Percentiles rank a stretch among this genome's conserved stretches.
These are phyloP conservation scores for Gymnocephalus cernua DNA, from an alignment of 2,113 vertebrate species.

Conservation along the genomic window DNA sequence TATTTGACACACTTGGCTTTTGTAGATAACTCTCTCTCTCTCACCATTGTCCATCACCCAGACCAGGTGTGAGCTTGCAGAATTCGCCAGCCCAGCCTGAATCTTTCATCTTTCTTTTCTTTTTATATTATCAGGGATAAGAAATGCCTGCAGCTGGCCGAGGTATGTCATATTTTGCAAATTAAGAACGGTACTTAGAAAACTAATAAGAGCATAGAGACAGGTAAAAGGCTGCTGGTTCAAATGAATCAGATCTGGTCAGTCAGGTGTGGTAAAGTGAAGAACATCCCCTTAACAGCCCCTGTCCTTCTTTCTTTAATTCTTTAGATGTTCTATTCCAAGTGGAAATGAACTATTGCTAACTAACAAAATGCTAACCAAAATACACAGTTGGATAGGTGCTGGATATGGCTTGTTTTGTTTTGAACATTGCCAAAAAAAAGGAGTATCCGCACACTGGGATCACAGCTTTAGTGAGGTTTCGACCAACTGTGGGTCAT, in stretches of 20 bases:
- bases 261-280: neutral
- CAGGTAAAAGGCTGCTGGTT: neutral
- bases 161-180: neutral
- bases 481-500: too few relatives aligned
- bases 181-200: neutral
- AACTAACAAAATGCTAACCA: too few relatives aligned
- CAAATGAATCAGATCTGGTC: neutral
- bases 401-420: too few relatives aligned
- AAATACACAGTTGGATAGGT: too few relatives aligned
- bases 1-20: slow-evolving; percentile 37
- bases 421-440: too few relatives aligned
- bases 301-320: too few relatives aligned
- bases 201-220: neutral
- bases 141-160: slow-evolving; percentile 1
- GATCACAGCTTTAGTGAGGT: too few relatives aligned
- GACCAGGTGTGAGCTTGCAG: slow-evolving; percentile 40
- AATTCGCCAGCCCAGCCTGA: slow-evolving; percentile 16
- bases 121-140: neutral
- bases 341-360: too few relatives aligned
- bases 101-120: slow-evolving; percentile 31
- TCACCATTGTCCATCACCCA: slow-evolving; percentile 44
- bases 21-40: slow-evolving; percentile 12
- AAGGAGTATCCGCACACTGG: too few relatives aligned
- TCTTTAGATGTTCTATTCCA: too few relatives aligned
- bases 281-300: neutral